Conservation (phyloP, 1,140 invertebrate genomes). For the Micrasema longulum region DNA sequence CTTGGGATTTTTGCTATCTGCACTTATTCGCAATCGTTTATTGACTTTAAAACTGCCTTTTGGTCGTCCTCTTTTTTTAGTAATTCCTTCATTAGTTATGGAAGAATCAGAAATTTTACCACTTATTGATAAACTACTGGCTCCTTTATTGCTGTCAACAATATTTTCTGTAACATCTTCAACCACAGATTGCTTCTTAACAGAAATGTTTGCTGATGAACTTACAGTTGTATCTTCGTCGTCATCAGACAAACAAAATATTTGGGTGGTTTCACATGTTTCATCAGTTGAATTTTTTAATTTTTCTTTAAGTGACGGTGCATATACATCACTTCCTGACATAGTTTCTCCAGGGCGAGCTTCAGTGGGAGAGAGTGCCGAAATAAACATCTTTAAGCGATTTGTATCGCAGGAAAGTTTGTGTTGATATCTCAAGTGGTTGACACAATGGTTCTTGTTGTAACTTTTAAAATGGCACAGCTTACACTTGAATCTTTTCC, state of each 20-base stretch:
- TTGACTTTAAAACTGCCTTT: constrained; percentile 25
- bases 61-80: constrained; percentile 38
- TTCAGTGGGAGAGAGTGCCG: constrained; percentile 7
- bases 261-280: background rate
- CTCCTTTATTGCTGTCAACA: background rate
- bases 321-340: background rate
- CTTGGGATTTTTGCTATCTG: background rate
- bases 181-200: background rate
- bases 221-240: constrained; percentile 1
- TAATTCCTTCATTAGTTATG: background rate
- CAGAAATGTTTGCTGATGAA: background rate
- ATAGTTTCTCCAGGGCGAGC: background rate
- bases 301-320: too few species aligned
- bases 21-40: constrained; percentile 7
- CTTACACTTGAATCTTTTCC: constrained; percentile 70
- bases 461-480: constrained; percentile 70
- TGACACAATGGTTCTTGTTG: constrained; percentile 67
- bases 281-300: background rate
- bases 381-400: constrained; percentile 11
- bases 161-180: background rate
- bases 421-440: constrained; percentile 65
- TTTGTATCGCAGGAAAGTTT: constrained; percentile 14
- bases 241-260: background rate
- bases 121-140: background rate
- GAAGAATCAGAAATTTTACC: background rate